Conservation (phyloP, 2,888 invertebrate species). For the Elgonia sp. region DNA sequence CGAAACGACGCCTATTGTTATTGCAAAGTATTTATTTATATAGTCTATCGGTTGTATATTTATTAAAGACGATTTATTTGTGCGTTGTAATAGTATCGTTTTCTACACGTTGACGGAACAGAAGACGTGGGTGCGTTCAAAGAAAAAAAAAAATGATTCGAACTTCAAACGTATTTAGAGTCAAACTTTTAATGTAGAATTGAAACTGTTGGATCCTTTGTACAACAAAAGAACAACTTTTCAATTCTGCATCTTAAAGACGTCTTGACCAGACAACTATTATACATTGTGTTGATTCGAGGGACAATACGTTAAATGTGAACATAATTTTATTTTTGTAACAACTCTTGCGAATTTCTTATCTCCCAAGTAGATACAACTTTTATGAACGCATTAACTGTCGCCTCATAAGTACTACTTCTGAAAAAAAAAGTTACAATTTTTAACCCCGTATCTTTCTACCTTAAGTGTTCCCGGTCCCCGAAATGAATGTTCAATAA, state of each 20-base stretch:
- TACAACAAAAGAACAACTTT: constrained; percentile 17
- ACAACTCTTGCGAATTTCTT: constrained; percentile 32
- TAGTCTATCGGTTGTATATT: constrained; percentile 86
- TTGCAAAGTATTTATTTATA: constrained; percentile 85
- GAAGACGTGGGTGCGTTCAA: constrained; percentile 48
- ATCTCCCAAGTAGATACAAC: constrained; percentile 15
- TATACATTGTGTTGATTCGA: constrained; percentile 14
- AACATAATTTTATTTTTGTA: constrained; percentile 40
- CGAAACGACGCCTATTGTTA: constrained; percentile 78
- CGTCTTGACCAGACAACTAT: not conserved
- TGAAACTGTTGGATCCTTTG: not conserved
- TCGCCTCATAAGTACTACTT: constrained; percentile 38
- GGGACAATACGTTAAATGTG: constrained; percentile 13
- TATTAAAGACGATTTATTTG: constrained; percentile 85
- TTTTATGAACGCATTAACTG: constrained; percentile 47
- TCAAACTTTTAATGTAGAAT: not conserved
- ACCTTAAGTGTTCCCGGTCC: constrained; percentile 51
- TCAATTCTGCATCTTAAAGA: constrained; percentile 10
- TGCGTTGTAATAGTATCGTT: constrained; percentile 79
- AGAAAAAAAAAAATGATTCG: constrained; percentile 42
- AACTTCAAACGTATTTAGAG: constrained; percentile 21
- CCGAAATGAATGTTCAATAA: constrained; percentile 52
- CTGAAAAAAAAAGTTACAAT: constrained; percentile 16
- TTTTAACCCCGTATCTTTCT: constrained; percentile 16
- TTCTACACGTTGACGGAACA: constrained; percentile 65